A percentile compares a stretch with the other conserved stretches of the same genome.
Conservation (phyloP, 2,797 vertebrate species). For the Centropyge bicolor region DNA sequence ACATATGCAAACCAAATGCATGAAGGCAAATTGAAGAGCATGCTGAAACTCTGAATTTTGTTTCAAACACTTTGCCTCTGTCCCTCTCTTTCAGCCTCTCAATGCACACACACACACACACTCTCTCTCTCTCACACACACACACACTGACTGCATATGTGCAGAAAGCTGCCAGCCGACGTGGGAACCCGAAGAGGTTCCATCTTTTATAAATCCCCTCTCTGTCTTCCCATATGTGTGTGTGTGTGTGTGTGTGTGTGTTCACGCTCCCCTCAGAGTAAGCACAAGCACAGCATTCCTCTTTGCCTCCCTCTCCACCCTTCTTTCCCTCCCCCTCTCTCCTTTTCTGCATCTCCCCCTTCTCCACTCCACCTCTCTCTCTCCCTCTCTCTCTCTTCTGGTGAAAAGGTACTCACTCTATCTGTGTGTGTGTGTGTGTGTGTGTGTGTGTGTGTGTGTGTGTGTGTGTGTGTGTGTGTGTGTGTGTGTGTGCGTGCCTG, state of each 20-base stretch:
- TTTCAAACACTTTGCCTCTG: constrained; percentile 33
- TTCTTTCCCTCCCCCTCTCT: constrained; percentile 44
- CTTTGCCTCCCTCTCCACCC: constrained; percentile 61
- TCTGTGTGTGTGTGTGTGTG: constrained; percentile 27
- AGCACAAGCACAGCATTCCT: constrained; percentile 77
- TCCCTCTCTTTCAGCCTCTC: constrained; percentile 20
- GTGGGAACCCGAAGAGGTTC: constrained; percentile 76
- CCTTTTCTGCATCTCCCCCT: constrained; percentile 45
- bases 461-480: constrained; percentile 38
- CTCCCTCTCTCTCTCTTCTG: constrained; percentile 32
- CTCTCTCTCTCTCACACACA: constrained; percentile 3
- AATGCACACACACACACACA: constrained; percentile 4
- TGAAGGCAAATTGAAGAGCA: constrained; percentile 27
- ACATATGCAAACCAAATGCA: constrained; percentile 48
- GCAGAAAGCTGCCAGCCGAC: constrained; percentile 69
- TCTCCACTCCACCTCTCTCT: constrained; percentile 37
- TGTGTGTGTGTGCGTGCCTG: constrained; percentile 44
- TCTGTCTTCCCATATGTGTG: constrained; percentile 69
- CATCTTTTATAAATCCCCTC: constrained; percentile 77
- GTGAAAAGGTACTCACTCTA: constrained; percentile 64
- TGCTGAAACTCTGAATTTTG: constrained; percentile 41
- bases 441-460: constrained; percentile 44
- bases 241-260: constrained; percentile 47
- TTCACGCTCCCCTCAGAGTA: constrained; percentile 54
- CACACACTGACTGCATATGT: constrained; percentile 59